Evolutionary conservation across 2,888 invertebrate species (phyloP).

Genomic region (Nomada ruficornis): DNA sequence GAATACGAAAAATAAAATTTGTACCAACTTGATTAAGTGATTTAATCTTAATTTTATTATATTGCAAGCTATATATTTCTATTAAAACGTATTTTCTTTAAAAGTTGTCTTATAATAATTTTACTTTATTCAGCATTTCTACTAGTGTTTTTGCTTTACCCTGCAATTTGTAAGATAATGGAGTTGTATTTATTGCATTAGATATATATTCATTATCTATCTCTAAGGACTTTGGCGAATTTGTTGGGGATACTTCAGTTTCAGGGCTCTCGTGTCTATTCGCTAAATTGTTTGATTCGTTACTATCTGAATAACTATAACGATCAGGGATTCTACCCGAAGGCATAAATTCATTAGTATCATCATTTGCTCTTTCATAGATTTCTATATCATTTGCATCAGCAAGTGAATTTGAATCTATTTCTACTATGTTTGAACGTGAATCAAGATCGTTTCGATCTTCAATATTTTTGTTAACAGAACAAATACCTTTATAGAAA

Average conservation of each 20-base stretch:
- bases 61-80: neutral
- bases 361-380: neutral
- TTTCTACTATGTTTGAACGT: constrained; percentile 10
- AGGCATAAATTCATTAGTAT: constrained; percentile 2
- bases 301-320: neutral
- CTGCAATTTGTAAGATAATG: neutral
- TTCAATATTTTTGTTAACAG: neutral
- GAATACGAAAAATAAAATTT: neutral
- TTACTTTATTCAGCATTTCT: constrained; percentile 26
- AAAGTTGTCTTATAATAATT: neutral
- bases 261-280: neutral
- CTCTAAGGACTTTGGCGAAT: neutral
- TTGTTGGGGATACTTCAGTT: neutral
- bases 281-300: neutral
- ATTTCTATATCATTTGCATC: neutral
- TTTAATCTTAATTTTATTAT: neutral
- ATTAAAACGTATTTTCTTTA: neutral
- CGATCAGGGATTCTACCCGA: neutral
- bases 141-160: constrained; percentile 8
- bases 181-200: neutral
- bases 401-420: neutral
- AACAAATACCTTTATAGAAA: constrained; percentile 10
- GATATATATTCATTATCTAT: neutral
- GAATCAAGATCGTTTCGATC: neutral
- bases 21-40: neutral